Evolutionary conservation across 64 coral and sea anemone genomes (phyloP).

Genomic region (Montipora cactus): DNA sequence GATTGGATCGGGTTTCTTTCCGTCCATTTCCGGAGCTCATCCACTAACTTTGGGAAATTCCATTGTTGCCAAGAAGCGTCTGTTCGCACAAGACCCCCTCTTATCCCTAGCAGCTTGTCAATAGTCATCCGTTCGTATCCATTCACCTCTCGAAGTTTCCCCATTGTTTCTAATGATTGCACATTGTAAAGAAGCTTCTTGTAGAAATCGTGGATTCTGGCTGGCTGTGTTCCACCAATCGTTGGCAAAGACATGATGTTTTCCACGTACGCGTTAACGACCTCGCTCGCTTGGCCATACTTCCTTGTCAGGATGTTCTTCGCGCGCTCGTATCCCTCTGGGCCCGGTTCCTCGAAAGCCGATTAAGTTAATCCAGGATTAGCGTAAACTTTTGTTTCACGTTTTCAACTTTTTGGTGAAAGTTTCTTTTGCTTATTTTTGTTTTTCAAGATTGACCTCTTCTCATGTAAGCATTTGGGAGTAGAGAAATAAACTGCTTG

Average conservation of each 20-base stretch:
- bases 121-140: slow-evolving; percentile 37
- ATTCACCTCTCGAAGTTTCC: slow-evolving; percentile 41
- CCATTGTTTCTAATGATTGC: slow-evolving; percentile 57
- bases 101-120: slow-evolving; percentile 25
- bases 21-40: slow-evolving; percentile 1
- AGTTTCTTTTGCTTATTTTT: too few relatives aligned
- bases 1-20: not conserved
- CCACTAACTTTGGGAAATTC: not conserved
- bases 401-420: too few relatives aligned
- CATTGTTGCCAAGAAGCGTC: slow-evolving; percentile 52
- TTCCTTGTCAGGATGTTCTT: slow-evolving; percentile 55
- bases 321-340: slow-evolving; percentile 39
- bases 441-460: too few relatives aligned
- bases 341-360: too few relatives aligned
- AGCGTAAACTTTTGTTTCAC: too few relatives aligned
- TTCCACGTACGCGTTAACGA: slow-evolving; percentile 58
- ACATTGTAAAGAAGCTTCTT: slow-evolving; percentile 52
- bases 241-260: slow-evolving; percentile 34
- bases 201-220: slow-evolving; percentile 55
- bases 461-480: too few relatives aligned
- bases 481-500: too few relatives aligned
- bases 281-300: slow-evolving; percentile 39
- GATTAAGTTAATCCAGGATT: too few relatives aligned
- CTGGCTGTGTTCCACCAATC: slow-evolving; percentile 22
- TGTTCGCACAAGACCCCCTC: slow-evolving; percentile 39